phyloP scores from a whole-genome alignment of 1,140 invertebrate species.

The Aricia agestis region DNA sequence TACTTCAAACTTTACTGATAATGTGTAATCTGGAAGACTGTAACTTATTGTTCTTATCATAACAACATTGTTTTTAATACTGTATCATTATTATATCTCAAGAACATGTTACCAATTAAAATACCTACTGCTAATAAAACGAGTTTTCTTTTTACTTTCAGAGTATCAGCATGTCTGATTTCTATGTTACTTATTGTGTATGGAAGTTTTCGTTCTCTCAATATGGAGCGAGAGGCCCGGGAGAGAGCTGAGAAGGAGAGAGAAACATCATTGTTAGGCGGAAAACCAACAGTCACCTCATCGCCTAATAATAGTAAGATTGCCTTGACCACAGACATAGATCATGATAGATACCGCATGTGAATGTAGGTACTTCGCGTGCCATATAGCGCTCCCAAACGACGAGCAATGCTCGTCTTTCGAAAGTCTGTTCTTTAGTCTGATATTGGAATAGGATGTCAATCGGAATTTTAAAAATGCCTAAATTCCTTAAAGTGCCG shows the following conservation, averaged over 20 bases:
- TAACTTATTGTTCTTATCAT: not conserved
- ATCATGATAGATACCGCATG: no score
- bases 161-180: constrained; percentile 97
- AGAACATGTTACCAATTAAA: no score
- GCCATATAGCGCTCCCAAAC: no score
- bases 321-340: not conserved
- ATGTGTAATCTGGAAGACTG: not conserved
- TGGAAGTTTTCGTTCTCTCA: constrained; percentile 93
- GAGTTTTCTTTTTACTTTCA: constrained; percentile 44
- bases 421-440: no score
- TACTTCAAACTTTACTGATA: not conserved
- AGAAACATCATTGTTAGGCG: constrained; percentile 67
- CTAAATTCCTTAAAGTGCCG: no score
- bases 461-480: no score
- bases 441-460: no score
- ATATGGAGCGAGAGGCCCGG: constrained; percentile 95
- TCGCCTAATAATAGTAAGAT: constrained; percentile 52
- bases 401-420: no score
- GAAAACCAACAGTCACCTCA: constrained; percentile 52
- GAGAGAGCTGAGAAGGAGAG: constrained; percentile 89
- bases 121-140: no score
- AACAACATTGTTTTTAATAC: not conserved
- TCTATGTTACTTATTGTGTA: constrained; percentile 98
- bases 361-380: no score
- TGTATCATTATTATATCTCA: not conserved